Base-by-base conservation (phyloP, 2,888 invertebrate species). In the Halocaridina rubra region DNA sequence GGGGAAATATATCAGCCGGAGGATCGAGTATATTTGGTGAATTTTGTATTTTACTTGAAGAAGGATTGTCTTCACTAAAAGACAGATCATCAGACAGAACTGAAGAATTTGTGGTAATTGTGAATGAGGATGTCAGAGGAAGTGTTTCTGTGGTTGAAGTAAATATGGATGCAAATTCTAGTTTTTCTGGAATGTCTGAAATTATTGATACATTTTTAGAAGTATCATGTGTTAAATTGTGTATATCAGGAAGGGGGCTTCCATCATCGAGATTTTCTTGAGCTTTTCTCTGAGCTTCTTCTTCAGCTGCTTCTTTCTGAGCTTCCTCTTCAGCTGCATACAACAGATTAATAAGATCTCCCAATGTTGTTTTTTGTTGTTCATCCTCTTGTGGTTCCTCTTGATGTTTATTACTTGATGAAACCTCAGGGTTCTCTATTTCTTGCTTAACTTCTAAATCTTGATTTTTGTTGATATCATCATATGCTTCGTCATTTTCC, bases 301-400 rank as follows among this genome's bases (percentile, higher is more conserved):
- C 24, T 61, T 13, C 61, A 67, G 16, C 67, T 19, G 8, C 27
- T 13, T 74, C 74, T 46, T 74, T n/a, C 13, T 61, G 67, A 24
- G 53, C 80, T 10, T 69, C 75, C 1, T 39, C 74, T 53, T 79
- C 79, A n/a, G 80, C 74, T 3, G 67, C 75, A 3, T 79, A 80
- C 19, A 84, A 24, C 16, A 84, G 33, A 33, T 59, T 19, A 10
- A 84, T 61, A 19, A 84, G 67, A 19, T 84, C 84, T 7, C 75
- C 61, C n/a, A 84, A 19, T 32, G 75, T 59, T 33, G 61, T 19
- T 16, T 72, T 33, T 53, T 13, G 53, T 19, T n/a, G 46, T 57
- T 33, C 24, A 5, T 57, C 75, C 22, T 32, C 71, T 16, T 72
- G n/a, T 29, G 27, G 16, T n/a, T 19, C 22, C 10, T 57, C 57